These are phyloP conservation scores for Caloenas nicobarica DNA, from an alignment of 2,113 vertebrate species.

Conservation along the genomic window DNA sequence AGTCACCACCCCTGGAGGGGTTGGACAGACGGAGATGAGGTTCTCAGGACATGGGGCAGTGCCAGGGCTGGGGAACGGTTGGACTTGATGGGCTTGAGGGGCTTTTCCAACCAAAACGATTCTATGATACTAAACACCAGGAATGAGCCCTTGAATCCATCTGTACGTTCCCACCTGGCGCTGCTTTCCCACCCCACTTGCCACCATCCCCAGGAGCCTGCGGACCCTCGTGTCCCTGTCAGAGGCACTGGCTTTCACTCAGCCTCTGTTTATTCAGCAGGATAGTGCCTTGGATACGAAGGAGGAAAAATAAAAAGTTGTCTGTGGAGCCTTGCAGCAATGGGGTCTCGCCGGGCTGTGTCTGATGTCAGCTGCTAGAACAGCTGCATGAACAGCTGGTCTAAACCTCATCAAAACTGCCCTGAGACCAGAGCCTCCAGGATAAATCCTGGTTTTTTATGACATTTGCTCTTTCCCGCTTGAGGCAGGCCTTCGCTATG, in stretches of 20 bases:
- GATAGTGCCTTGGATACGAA: not conserved
- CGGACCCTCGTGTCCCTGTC: accelerated
- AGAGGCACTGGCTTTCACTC: not conserved
- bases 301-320: not conserved
- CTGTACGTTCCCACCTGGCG: not conserved
- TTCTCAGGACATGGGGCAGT: no score
- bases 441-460: not conserved
- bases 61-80: no score
- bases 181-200: not conserved
- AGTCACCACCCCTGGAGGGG: no score
- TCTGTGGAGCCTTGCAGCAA: not conserved
- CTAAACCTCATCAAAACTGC: not conserved
- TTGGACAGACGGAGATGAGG: no score
- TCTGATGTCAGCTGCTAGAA: constrained; percentile 52
- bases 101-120: no score
- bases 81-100: no score
- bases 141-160: not conserved
- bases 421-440: not conserved
- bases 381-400: constrained; percentile 60
- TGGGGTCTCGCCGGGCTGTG: not conserved
- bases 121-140: accelerated
- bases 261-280: not conserved
- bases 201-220: not conserved
- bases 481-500: not conserved
- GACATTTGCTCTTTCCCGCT: not conserved